phyloP scores from a whole-genome alignment of 2,113 vertebrate species.

The Bufo gargarizans region DNA sequence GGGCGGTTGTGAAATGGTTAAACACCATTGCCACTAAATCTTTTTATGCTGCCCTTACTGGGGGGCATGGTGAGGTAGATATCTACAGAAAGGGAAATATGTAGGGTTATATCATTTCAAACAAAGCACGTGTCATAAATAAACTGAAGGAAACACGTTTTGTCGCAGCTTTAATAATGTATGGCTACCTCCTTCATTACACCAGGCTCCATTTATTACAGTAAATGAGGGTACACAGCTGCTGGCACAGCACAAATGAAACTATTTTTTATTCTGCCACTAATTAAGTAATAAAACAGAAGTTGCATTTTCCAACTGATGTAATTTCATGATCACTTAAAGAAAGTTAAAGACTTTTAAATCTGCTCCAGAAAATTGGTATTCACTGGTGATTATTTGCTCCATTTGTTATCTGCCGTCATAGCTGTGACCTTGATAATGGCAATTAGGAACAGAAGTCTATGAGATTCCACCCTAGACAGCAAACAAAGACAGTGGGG shows the following conservation, averaged over 20 bases:
- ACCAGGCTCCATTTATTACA: constrained; percentile 31
- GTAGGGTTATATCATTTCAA: too few relatives aligned
- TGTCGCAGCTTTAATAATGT: constrained; percentile 25
- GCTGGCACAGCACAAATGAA: constrained; percentile 38
- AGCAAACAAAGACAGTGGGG: neutral
- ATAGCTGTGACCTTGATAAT: neutral
- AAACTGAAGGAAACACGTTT: neutral
- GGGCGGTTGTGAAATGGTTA: too few relatives aligned
- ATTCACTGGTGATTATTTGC: neutral
- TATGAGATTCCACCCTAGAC: neutral
- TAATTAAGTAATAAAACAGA: constrained; percentile 51
- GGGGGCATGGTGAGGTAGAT: too few relatives aligned
- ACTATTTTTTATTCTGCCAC: constrained; percentile 34
- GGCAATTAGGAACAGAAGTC: neutral
- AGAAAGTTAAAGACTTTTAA: constrained; percentile 28
- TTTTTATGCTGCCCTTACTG: too few relatives aligned
- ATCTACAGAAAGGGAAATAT: too few relatives aligned
- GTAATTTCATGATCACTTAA: constrained; percentile 39
- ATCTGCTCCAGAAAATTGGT: neutral
- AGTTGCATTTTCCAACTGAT: constrained; percentile 7
- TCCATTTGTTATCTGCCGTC: neutral
- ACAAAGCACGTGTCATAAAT: too few relatives aligned
- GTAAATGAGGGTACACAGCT: constrained; percentile 43
- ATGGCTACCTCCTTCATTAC: constrained; percentile 13
- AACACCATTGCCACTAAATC: too few relatives aligned